Base-by-base conservation (phyloP, 1,140 invertebrate genomes). In the Hyphantria cunea region DNA sequence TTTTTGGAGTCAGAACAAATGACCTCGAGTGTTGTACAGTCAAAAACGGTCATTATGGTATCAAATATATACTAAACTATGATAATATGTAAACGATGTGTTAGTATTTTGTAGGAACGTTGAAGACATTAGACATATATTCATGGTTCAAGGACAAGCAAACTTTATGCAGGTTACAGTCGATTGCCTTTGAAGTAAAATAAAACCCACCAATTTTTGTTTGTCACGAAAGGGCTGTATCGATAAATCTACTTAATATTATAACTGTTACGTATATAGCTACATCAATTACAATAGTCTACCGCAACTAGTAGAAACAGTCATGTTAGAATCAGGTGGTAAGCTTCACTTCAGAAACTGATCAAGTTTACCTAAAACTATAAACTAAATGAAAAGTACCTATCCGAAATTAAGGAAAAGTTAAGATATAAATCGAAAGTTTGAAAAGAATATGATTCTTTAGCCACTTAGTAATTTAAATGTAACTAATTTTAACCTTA, bases 81-180 rank as follows among this genome's bases (percentile, higher is more conserved):
- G 17, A 66, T 78, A 49, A 74, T 80, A 25, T 25, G 72, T 76
- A 66, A 76, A 69, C 56, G 69, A 74, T 44, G 60, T 68, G 55
- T 14, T 45, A n/a, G 48, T 50, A 31, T 34, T 33, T 32, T 60
- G 50, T 42, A 41, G 56, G 42, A 37, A 44, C 48, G 17, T 37
- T 25, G 37, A 34, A 59, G 45, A 51, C 56, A 50, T 59, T 49
- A 48, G 42, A 17, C 47, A 56, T 47, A 25, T 56, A 59, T 50
- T 49, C 48, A 42, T 48, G 37, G 47, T 60, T 60, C 47, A 42
- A 60, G 56, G 48, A 10, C 33, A 44, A 60, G 42, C 13, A 33
- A 49, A 50, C 55, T 50, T 50, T 59, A 15, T 59, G 55, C 47
- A 60, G 48, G 34, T 51, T 50, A 15, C 39, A 50, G 42, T 60